Base-by-base conservation (phyloP, 2,797 vertebrate genomes). In the Alcedo quadribrachys region DNA sequence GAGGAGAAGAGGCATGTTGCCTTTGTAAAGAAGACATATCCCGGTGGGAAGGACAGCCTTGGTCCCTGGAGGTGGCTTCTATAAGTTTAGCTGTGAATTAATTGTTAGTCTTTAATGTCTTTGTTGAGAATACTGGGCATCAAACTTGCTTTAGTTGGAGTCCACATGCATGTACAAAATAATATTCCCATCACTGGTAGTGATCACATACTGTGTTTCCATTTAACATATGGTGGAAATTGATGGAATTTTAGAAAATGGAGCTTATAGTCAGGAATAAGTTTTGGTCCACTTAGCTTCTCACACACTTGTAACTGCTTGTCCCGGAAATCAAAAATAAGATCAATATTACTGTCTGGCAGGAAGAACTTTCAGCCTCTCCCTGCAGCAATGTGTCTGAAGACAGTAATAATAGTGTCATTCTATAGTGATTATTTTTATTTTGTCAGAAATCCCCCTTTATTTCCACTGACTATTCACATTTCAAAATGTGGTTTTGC, bases 1-100 rank as follows among this genome's bases (percentile, higher is more conserved):
- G 1, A 78, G 69, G 35, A 66, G 51, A 90, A 4, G 15, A 42
- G 65, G 48, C 60, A 69, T 0, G 0, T 24, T 60, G 55, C 27
- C 21, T 42, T n/a, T 61, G 68, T 16, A 27, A 48, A 53, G 37
- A 35, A 5, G 28, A 45, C 48, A 33, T 88, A 51, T 21, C 45
- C 50, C 51, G 42, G 18, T 75, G 11, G 21, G 17, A 87, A 58
- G 70, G 55, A 40, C 1, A 1, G 71, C 35, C 28, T 91, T 2
- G 1, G 9, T 43, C 42, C 40, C 40, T 63, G 40, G 32, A 70
- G 48, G 15, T 50, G 83, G 19, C 65, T 76, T 80, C 65, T 24
- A 8, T 18, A 1, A 5, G 18, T 65, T 61, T 43, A 65, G 18
- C 58, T 80, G 33, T 68, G 24, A 33, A 22, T 50, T 37, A 42